Conservation (phyloP, 2,113 vertebrate species). For the Cairina moschata region DNA sequence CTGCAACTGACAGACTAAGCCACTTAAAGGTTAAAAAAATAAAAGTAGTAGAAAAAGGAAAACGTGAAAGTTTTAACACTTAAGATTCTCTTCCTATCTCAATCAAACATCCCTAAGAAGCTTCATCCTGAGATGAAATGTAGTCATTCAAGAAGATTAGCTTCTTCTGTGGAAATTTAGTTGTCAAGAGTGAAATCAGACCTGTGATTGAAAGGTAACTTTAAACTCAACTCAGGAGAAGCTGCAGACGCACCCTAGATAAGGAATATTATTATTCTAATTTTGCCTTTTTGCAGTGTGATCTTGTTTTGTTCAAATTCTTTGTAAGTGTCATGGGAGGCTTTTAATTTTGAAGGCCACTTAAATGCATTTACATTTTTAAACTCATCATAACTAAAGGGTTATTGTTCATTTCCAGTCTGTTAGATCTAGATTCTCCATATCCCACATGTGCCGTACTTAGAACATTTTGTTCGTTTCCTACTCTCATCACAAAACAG, state of each 20-base stretch:
- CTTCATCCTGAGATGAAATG: not conserved
- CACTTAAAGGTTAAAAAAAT: not conserved
- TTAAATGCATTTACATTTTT: conserved; percentile 32
- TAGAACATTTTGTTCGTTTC: not conserved
- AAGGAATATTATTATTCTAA: not conserved
- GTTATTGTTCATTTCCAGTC: conserved; percentile 30
- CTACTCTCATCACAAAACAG: not conserved
- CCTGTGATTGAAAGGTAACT: conserved; percentile 17
- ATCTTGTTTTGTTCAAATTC: not conserved
- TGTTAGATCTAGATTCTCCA: not conserved
- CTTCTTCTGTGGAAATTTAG: not conserved
- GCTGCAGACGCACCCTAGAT: not conserved
- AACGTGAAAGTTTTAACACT: not conserved
- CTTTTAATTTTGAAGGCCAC: conserved; percentile 36
- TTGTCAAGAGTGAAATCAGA: not conserved
- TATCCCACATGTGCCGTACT: not conserved
- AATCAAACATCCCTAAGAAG: conserved; percentile 11
- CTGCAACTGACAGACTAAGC: not conserved
- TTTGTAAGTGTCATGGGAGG: not conserved
- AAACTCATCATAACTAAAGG: not conserved
- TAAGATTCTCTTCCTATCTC: not conserved
- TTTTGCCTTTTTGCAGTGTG: not conserved
- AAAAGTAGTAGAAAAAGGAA: not conserved
- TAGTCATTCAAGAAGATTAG: conserved; percentile 5
- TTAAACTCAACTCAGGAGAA: conserved; percentile 18